phyloP scores from a whole-genome alignment of 2,113 vertebrate species.

The Bothrops jararaca region DNA sequence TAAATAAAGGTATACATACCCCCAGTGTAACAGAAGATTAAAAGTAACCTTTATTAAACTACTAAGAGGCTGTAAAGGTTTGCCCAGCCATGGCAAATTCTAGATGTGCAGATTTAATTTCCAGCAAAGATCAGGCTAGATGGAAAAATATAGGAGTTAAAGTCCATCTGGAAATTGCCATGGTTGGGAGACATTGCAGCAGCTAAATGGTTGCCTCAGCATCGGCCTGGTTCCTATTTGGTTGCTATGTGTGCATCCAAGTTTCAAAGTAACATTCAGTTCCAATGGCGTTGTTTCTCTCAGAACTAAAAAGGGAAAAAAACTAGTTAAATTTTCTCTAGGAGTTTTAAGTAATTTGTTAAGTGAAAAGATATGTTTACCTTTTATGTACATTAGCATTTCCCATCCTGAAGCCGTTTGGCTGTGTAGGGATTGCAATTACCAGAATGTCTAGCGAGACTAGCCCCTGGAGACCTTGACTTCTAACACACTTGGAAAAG shows the following conservation, averaged over 20 bases:
- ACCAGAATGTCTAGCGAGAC: neutral
- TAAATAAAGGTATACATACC: neutral
- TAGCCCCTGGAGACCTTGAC: neutral
- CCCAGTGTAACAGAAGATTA: neutral
- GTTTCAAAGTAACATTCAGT: neutral
- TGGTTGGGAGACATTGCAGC: neutral
- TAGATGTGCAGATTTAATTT: neutral
- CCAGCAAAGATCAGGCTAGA: neutral
- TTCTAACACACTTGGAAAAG: neutral
- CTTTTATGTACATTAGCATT: neutral
- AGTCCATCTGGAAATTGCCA: neutral
- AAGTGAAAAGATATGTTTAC: neutral
- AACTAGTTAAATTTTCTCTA: neutral
- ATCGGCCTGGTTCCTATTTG: neutral
- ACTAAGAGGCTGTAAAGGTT: neutral
- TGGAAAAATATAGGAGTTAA: neutral
- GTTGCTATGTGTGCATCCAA: neutral
- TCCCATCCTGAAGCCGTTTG: neutral
- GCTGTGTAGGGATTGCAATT: neutral
- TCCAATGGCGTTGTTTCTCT: neutral
- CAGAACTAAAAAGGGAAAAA: neutral
- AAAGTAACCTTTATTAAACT: neutral
- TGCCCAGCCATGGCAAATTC: neutral
- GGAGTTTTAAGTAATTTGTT: neutral
- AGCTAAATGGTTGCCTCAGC: neutral